These are phyloP conservation scores for Ridgeia piscesae DNA, from an alignment of 1,140 invertebrate species.

Conservation along the genomic window DNA sequence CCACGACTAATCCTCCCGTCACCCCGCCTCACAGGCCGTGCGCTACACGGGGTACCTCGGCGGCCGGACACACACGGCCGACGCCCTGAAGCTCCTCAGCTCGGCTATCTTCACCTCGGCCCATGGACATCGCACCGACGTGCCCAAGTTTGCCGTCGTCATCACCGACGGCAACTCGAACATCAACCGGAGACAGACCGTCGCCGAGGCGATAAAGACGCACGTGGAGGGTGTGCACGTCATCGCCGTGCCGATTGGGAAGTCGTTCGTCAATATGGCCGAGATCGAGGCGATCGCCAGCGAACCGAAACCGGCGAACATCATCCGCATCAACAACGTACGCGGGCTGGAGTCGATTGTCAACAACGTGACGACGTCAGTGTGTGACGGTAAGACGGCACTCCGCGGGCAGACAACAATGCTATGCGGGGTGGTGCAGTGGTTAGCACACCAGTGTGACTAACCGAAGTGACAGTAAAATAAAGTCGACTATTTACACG, in stretches of 20 bases:
- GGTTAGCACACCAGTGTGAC: too few species aligned
- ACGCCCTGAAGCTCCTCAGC: background rate
- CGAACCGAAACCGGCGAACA: conserved; percentile 6
- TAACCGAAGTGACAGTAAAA: too few species aligned
- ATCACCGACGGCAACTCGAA: conserved; percentile 48
- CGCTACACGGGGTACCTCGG: background rate
- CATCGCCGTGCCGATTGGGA: conserved; percentile 2
- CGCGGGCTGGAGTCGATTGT: background rate
- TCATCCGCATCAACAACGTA: conserved; percentile 1
- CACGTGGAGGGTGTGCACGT: conserved; percentile 10
- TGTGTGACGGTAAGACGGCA: conserved; percentile 15
- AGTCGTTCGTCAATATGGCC: background rate
- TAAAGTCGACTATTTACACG: too few species aligned
- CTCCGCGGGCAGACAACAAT: too few species aligned
- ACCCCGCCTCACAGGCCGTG: background rate
- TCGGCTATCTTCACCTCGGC: background rate
- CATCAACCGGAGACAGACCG: conserved; percentile 34
- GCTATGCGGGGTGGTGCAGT: too few species aligned
- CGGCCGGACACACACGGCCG: conserved; percentile 10
- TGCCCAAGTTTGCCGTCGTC: conserved; percentile 47
- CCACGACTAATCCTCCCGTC: background rate
- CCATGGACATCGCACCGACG: conserved; percentile 42
- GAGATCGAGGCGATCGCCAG: conserved; percentile 21
- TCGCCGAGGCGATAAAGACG: conserved; percentile 30
- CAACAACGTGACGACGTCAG: background rate